Conservation (phyloP, 2,797 vertebrate genomes). For the Acrocephalus scirpaceus region DNA sequence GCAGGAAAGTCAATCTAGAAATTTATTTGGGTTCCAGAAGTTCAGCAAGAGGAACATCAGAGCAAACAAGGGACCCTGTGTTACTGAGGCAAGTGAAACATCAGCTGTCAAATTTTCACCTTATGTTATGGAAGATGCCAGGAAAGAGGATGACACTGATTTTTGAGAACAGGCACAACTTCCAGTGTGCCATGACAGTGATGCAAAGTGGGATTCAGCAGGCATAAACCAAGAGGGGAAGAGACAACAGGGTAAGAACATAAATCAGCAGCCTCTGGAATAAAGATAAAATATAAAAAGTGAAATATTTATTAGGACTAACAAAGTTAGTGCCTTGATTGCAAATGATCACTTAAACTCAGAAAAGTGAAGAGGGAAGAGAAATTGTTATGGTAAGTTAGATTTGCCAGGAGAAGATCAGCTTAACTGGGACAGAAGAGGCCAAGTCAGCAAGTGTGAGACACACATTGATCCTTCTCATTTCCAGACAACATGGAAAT, state of each 20-base stretch:
- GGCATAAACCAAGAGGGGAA: background rate
- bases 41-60: background rate
- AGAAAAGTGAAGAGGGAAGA: background rate
- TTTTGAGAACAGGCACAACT: background rate
- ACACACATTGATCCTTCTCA: background rate
- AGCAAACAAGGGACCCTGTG: background rate
- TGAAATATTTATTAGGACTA: background rate
- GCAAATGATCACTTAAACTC: background rate
- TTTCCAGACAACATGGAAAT: background rate
- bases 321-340: background rate
- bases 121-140: background rate
- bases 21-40: background rate
- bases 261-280: background rate
- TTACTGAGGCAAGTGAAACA: background rate
- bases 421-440: background rate
- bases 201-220: background rate
- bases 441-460: background rate
- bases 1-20: background rate
- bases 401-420: background rate
- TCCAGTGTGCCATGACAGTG: background rate
- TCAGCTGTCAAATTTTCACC: fast-evolving
- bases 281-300: background rate
- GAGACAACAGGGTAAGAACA: background rate
- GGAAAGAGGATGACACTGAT: background rate
- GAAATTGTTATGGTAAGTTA: background rate